These are phyloP conservation scores for Electrona antarctica DNA, from an alignment of 2,113 vertebrate species.

Conservation along the genomic window DNA sequence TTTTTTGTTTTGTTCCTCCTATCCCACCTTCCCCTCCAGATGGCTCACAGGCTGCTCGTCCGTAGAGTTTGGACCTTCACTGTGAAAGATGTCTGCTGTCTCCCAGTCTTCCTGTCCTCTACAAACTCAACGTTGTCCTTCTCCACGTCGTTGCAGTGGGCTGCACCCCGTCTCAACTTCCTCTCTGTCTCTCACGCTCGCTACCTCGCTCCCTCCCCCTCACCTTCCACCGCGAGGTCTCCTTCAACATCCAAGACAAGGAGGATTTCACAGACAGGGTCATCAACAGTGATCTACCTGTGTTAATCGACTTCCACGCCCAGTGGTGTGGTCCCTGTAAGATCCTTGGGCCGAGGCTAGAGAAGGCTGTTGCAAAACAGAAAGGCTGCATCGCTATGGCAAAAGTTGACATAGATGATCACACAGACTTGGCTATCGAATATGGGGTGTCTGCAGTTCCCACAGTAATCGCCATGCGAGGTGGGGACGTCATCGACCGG, in stretches of 20 bases:
- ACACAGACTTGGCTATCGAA: too few relatives aligned
- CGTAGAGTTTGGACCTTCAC: slow-evolving; percentile 75
- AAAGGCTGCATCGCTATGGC: too few relatives aligned
- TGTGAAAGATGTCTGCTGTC: slow-evolving; percentile 51
- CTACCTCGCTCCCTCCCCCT: slow-evolving; percentile 43
- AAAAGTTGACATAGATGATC: too few relatives aligned
- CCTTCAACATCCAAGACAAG: slow-evolving; percentile 92
- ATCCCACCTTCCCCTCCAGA: slow-evolving; percentile 73
- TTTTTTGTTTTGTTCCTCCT: slow-evolving; percentile 15
- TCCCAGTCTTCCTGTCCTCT: slow-evolving; percentile 28
- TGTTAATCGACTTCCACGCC: slow-evolving; percentile 95
- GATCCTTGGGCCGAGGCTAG: too few relatives aligned
- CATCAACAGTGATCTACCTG: slow-evolving; percentile 88
- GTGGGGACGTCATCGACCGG: too few relatives aligned
- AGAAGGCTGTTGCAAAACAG: too few relatives aligned
- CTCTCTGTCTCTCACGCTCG: slow-evolving; percentile 48
- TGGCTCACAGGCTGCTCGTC: slow-evolving; percentile 87
- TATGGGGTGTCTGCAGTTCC: too few relatives aligned
- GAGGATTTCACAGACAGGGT: slow-evolving; percentile 94
- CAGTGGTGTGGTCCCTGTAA: too few relatives aligned
- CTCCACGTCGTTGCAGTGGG: slow-evolving; percentile 45
- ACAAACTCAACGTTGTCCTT: slow-evolving; percentile 30
- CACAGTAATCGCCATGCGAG: too few relatives aligned
- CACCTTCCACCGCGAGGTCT: slow-evolving; percentile 56
- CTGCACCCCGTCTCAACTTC: slow-evolving; percentile 31